Evolutionary conservation across 2,888 invertebrate species (phyloP), one percentile per base, ranked within the genome.

Genomic region (Drosophila barbarae): DNA sequence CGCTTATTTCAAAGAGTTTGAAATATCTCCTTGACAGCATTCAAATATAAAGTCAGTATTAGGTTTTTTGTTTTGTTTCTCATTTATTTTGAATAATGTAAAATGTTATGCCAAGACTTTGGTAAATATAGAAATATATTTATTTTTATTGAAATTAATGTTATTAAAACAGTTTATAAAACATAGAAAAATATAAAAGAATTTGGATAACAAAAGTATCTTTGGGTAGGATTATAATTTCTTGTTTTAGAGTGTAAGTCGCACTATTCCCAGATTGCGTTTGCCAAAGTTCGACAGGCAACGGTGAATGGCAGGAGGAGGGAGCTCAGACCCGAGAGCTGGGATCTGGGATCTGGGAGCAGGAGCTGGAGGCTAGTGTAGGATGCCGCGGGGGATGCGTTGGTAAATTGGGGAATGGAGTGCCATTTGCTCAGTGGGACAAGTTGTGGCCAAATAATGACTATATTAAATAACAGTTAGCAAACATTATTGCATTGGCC

Each of bases 381-480:
- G 28, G 30, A 36, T 34, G 41, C 41, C 35, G 35, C 59, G 49
- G 61, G 61, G 44, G 30, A 51, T 39, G 64, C 52, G 64, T 55
- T 28, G 49, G 34, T 34, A 58, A 67, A 66, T 51, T 60, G 61
- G 51, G 42, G 61, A 67, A 68, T 68, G 59, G 59, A 67, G 53
- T 67, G 69, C 67, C 66, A 69, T 68, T 69, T 70, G 53, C 58
- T 55, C 60, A 52, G 69, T 64, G 57, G 61, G 54, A 71, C 63
- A 63, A 72, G 63, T 60, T 69, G 61, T 72, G 69, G 72, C 64
- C 64, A 72, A 72, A 72, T 72, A 72, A 72, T 72, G 72, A 72
- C 72, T 72, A 72, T 72, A 72, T 72, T 72, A 72, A 72, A 72
- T 72, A 72, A 72, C 72, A 69, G 72, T 72, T 69, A 72, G 72